phyloP scores from a whole-genome alignment of 1,140 invertebrate species.

The Drosophila repletoides region DNA sequence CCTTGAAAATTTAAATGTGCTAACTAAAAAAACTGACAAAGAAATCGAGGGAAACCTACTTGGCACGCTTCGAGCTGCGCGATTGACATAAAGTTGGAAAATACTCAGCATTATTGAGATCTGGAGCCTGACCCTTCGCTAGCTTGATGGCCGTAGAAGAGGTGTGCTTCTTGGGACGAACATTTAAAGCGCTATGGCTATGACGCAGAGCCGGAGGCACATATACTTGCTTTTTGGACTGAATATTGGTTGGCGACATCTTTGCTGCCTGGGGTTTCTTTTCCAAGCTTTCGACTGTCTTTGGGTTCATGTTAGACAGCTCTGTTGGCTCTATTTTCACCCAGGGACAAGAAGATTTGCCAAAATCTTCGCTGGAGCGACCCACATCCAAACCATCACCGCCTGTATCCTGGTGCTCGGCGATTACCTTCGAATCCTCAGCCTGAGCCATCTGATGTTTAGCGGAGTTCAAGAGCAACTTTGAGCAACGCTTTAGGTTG shows the following conservation, averaged over 20 bases:
- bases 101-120: slow-evolving; percentile 55
- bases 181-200: slow-evolving; percentile 39
- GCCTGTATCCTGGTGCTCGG: slow-evolving; percentile 36
- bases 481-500: slow-evolving; percentile 1
- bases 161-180: slow-evolving; percentile 14
- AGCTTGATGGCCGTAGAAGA: slow-evolving; percentile 1
- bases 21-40: slow-evolving; percentile 18
- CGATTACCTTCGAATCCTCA: not conserved
- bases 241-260: not conserved
- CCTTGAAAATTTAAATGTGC: slow-evolving; percentile 33
- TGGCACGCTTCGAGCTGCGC: slow-evolving; percentile 39
- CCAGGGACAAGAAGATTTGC: slow-evolving; percentile 42
- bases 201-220: slow-evolving; percentile 65
- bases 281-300: not conserved
- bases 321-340: slow-evolving; percentile 21
- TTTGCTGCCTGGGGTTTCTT: not conserved
- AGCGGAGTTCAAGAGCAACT: slow-evolving; percentile 2
- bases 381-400: slow-evolving; percentile 58
- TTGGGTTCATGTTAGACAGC: not conserved
- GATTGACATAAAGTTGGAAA: slow-evolving; percentile 44
- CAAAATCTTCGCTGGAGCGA: not conserved
- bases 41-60: slow-evolving; percentile 35
- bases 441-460: not conserved
- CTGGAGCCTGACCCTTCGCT: slow-evolving; percentile 48
- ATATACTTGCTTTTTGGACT: slow-evolving; percentile 37